Evolutionary conservation across 2,797 vertebrate genomes (phyloP), one percentile per base, ranked within the genome.

Genomic region (Xerus rutilus): DNA sequence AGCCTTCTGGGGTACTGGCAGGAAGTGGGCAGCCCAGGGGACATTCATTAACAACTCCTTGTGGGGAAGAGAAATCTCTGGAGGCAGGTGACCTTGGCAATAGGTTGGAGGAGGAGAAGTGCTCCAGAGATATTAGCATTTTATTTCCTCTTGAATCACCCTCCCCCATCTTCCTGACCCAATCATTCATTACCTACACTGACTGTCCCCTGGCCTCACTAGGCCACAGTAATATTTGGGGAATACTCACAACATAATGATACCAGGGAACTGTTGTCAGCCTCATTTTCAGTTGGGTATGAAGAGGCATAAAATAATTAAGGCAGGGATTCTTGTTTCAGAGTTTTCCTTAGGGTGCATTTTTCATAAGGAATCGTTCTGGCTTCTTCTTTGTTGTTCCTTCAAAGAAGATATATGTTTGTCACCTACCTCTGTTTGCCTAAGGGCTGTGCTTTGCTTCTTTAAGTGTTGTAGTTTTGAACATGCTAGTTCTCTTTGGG

Each of bases 291-390:
- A 59, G 9, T 30, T 88, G 64, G 21, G 10, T 17, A 32, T 52
- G 32, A 79, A 76, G 39, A 93, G 32, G 18, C 21, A 47, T 43
- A 59, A 79, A 64, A 81, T 69, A 83, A 70, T 43, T 18, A 89
- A 85, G 77, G 8, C 59, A 67, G 43, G 21, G 39, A 18, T 30
- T 47, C 82, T 54, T 78, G 23, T 83, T 95, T 82, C 21, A 39
- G 13, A 1, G 9, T 45, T 82, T 67, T 93, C 70, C 69, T 88
- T 47, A n/a, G 32, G 30, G 15, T 78, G 28, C 0, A 2, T 82
- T 86, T 86, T 86, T 88, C n/a, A 21, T 67, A 67, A 25, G 65
- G 64, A 95, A 73, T 4, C 28, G 18, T 83, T 92, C 59, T 95
- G 73, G 5, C 17, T 91, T 72, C 32, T 95, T 59, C 54, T 35